A percentile compares a stretch with the other conserved stretches of the same genome.
Evolutionary conservation across 92 coral and sea anemone species (phyloP).

Genomic region (Siderastrea radians): DNA sequence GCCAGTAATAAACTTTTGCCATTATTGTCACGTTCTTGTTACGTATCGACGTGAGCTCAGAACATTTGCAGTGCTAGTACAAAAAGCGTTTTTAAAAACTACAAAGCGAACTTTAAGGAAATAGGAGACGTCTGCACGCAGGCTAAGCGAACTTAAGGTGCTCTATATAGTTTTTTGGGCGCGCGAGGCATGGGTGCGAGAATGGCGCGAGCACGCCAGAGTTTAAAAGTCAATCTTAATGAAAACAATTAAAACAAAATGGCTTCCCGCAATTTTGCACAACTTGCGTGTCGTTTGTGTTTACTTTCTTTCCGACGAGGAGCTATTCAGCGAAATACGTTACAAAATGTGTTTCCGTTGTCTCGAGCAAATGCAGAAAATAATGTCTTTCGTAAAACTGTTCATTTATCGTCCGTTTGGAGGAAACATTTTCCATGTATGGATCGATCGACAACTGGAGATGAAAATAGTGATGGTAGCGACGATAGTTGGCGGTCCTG

Average conservation of each 20-base stretch:
- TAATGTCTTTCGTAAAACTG: background rate
- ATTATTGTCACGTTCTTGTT: no score
- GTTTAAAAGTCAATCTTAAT: background rate
- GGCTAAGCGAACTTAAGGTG: background rate
- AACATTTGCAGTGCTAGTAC: no score
- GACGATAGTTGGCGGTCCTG: background rate
- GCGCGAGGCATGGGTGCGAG: background rate
- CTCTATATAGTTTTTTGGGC: background rate
- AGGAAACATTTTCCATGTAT: background rate
- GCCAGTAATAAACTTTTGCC: no score
- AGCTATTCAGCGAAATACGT: background rate
- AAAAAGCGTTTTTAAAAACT: no score
- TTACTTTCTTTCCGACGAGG: background rate
- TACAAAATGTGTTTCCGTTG: background rate
- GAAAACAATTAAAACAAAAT: background rate
- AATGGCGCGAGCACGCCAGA: background rate
- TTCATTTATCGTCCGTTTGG: background rate
- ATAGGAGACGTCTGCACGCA: no score
- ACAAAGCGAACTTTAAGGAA: background rate
- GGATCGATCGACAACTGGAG: background rate
- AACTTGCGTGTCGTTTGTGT: background rate
- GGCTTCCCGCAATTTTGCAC: background rate
- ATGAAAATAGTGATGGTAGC: slow-evolving; percentile 1
- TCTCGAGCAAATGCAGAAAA: background rate
- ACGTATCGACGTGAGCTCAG: no score